A percentile compares a stretch with the other conserved stretches of the same genome.
Evolutionary conservation across 2,888 invertebrate genomes (phyloP).

Genomic region (Dicroscelio sp.): DNA sequence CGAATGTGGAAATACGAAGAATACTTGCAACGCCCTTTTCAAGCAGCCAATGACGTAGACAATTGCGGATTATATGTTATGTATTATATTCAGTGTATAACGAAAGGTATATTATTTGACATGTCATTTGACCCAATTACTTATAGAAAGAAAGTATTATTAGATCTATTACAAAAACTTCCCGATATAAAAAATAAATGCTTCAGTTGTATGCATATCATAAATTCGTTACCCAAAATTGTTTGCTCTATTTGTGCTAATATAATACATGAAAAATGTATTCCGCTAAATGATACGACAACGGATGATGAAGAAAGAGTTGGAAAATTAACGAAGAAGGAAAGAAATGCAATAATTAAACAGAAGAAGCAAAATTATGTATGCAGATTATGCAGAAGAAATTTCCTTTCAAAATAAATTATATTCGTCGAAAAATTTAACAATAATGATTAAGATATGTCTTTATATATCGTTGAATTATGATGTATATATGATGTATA

Average conservation of each 20-base stretch:
- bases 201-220: no score
- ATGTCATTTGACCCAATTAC: background rate
- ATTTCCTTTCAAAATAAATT: no score
- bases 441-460: no score
- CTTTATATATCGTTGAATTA: no score
- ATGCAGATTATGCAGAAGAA: background rate
- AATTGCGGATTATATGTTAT: slow-evolving; percentile 18
- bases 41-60: background rate
- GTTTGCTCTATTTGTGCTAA: no score
- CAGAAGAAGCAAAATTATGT: background rate
- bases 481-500: no score
- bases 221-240: background rate
- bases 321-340: no score
- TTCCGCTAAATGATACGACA: no score
- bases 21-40: slow-evolving; percentile 26
- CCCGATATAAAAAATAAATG: no score
- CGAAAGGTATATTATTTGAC: background rate
- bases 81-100: slow-evolving; percentile 34
- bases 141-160: background rate
- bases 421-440: no score
- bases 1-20: background rate
- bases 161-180: background rate
- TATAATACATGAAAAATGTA: no score
- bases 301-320: background rate
- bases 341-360: background rate